Percentiles rank a stretch among this genome's conserved stretches.
phyloP scores from a whole-genome alignment of 2,797 vertebrate species.

The Cossypha heuglini region DNA sequence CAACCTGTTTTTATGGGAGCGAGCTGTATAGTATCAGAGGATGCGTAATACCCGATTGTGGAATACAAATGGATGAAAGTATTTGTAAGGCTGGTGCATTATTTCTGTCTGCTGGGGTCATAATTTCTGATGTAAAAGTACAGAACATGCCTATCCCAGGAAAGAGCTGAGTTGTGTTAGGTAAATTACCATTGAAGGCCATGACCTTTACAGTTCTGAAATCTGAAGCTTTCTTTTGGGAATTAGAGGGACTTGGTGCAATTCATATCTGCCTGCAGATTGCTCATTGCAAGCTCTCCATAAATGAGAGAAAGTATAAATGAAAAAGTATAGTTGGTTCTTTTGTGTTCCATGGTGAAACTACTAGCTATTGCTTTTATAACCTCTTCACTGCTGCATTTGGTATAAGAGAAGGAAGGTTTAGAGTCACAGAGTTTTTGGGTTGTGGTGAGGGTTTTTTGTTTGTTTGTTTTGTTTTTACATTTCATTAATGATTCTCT shows the following conservation, averaged over 20 bases:
- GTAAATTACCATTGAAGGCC: neutral
- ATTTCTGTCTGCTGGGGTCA: neutral
- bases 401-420: neutral
- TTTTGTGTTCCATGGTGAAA: neutral
- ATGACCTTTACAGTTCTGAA: neutral
- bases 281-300: neutral
- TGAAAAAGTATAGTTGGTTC: neutral
- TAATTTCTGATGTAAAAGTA: neutral
- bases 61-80: neutral
- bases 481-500: neutral
- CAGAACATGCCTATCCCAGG: neutral
- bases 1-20: accelerated
- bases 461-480: neutral
- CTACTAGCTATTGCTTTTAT: neutral
- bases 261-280: neutral
- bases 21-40: neutral
- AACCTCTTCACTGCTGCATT: neutral
- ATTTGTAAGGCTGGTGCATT: neutral
- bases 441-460: no score
- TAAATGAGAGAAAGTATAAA: neutral
- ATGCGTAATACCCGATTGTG: accelerated
- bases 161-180: neutral
- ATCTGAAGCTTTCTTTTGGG: neutral
- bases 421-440: neutral
- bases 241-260: neutral